A percentile compares a stretch with the other conserved stretches of the same genome.
Conservation (phyloP, 2,113 vertebrate species). For the Bufo bufo region DNA sequence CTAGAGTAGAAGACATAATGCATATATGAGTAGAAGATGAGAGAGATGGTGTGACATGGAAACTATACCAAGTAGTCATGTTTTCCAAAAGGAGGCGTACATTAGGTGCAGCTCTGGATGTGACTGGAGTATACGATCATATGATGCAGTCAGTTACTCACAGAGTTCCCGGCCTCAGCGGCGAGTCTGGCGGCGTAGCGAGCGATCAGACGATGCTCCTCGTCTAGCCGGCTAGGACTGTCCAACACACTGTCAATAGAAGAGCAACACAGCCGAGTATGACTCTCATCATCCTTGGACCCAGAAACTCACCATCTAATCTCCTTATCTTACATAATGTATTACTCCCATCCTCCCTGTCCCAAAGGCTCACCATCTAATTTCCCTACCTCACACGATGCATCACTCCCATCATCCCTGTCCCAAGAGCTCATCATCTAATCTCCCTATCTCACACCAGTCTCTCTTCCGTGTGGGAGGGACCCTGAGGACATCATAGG, state of each 20-base stretch:
- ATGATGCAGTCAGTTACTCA: conserved; percentile 68
- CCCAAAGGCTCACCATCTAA: no score
- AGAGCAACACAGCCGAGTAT: background rate
- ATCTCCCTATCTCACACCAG: no score
- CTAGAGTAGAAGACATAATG: background rate
- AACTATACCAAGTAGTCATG: no score
- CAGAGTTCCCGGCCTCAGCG: conserved; percentile 87
- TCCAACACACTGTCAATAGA: conserved; percentile 80
- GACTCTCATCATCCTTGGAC: background rate
- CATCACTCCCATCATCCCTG: background rate
- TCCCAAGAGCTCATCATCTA: no score
- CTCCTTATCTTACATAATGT: background rate
- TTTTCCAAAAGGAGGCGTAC: background rate
- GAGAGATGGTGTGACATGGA: no score
- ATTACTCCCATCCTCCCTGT: background rate
- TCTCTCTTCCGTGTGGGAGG: no score
- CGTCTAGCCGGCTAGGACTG: conserved; percentile 90
- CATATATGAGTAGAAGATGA: background rate
- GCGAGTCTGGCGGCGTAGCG: conserved; percentile 91
- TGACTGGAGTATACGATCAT: background rate
- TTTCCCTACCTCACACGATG: background rate
- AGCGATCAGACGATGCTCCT: conserved; percentile 93
- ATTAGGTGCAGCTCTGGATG: background rate
- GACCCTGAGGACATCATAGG: no score
- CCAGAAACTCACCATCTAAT: background rate